Evolutionary conservation across 2,113 vertebrate species (phyloP), one percentile per base, ranked within the genome.

Genomic region (Bagarius yarrelli): DNA sequence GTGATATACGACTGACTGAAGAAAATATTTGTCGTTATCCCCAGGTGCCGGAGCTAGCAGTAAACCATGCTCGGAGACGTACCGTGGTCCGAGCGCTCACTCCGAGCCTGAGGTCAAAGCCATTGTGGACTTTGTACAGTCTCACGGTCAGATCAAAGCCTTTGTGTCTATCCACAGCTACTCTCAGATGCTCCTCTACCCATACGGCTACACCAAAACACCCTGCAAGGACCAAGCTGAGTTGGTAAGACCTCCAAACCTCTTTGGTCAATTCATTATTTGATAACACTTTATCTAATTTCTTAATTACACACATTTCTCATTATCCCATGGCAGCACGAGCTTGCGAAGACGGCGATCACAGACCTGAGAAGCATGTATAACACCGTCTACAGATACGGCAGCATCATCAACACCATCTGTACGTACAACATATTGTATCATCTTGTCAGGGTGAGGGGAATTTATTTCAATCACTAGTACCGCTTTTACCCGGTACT

Each of bases 141-240:
- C 16, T 69, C 96, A 97, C 0, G 91, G 94, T 19, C 96, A 96
- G 81, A 89, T 99, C 88, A 97, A 98, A 87, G 91, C 94, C 81
- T 99, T 98, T 67, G 0, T 98, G 80, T 97, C 96, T 91, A 96
- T 99, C 91, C 98, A 99, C 59, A 91, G 96, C 86, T 99, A 98
- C 80, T 98, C 96, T 55, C 98, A 99, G 90, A 94, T 99, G 88
- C 95, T 99, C n/a, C 75, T 99, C 80, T 99, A 96, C 21, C 97
- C 97, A 63, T 98, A 95, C 0, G 98, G 97, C 69, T 96, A 97
- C 88, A 98, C 91, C 19, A 4, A 0, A 0, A 87, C 90, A 0
- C 83, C 92, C 0, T 81, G 0, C 0, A 70, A 85, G 0, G 89
- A 99, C 81, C n/a, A 93, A 1, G 0, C 63, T 0, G 97, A 99